Evolutionary conservation across 2,888 invertebrate genomes (phyloP), one percentile per base, ranked within the genome.

Genomic region (Lampropteryx suffumata): DNA sequence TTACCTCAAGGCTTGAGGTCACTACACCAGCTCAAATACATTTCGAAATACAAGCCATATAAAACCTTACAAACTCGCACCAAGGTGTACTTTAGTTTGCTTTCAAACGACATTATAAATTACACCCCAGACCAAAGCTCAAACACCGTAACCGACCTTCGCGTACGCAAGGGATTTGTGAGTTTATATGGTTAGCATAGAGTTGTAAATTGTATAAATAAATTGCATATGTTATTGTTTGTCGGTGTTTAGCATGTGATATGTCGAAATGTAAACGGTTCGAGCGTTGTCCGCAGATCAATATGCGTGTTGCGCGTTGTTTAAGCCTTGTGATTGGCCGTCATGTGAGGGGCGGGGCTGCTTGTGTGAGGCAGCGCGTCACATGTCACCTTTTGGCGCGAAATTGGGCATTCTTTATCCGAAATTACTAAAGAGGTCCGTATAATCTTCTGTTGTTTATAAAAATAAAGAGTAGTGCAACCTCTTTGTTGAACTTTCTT

Each of bases 301-400:
- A 91, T 90, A 91, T 90, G 89, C 86, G 90, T 88, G 86, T 80
- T 89, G 89, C 85, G 88, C 86, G 86, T 84, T 84, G 87, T 84
- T 77, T 73, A 79, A 78, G 77, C 79, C 73, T 73, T 70, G 75
- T 79, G 79, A 91, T 91, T 91, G 91, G 91, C 84, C 82, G 73
- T 69, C 75, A 77, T 76, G 69, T 69, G 81, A 73, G 82, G 84
- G 90, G 87, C 89, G 89, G 79, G 82, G 86, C 86, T 65, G 50
- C 73, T 73, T 75, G 75, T 82, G 70, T 79, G 81, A 79, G 79
- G 78, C 79, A 84, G 83, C 75, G 79, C 86, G 83, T 76, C 69
- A 66, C 67, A 73, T 64, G 64, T 70, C 70, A 73, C 72, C 74
- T 84, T 89, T 89, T 87, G 85, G 86, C 88, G 88, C 82, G 82